Evolutionary conservation across 2,888 invertebrate genomes (phyloP).

Genomic region (Neoaliturus tenellus): DNA sequence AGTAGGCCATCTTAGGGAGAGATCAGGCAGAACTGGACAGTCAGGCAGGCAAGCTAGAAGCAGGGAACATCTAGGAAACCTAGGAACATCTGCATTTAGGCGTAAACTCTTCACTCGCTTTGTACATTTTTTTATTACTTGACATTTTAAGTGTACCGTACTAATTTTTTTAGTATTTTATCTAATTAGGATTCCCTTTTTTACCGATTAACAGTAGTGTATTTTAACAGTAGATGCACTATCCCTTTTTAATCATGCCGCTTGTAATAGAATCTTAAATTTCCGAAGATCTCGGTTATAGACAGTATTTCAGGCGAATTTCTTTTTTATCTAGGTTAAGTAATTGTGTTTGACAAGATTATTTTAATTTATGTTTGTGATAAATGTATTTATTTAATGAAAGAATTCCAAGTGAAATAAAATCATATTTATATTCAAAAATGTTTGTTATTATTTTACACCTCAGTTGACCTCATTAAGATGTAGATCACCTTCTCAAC

Average conservation of each 20-base stretch:
- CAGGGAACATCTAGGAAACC: constrained; percentile 22
- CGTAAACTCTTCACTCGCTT: constrained; percentile 27
- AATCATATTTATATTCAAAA: background rate
- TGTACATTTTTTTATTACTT: constrained; percentile 10
- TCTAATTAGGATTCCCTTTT: background rate
- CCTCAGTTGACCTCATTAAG: no score
- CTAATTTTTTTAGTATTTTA: background rate
- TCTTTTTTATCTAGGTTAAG: background rate
- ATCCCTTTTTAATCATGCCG: background rate
- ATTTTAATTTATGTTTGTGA: constrained; percentile 10
- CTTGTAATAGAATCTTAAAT: background rate
- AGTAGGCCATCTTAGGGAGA: constrained; percentile 27
- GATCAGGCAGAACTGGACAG: constrained; percentile 1
- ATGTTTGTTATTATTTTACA: background rate
- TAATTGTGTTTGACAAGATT: background rate
- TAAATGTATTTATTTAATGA: constrained; percentile 9
- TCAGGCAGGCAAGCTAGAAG: constrained; percentile 43
- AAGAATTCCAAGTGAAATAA: background rate
- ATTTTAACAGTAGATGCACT: background rate
- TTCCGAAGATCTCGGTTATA: background rate
- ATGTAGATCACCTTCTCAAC: no score
- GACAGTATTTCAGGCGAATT: constrained; percentile 2
- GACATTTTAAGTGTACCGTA: constrained; percentile 10
- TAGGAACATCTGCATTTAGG: constrained; percentile 46
- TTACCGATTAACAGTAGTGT: background rate